phyloP scores from a whole-genome alignment of 2,797 vertebrate species.

The Sebastes vulpes region DNA sequence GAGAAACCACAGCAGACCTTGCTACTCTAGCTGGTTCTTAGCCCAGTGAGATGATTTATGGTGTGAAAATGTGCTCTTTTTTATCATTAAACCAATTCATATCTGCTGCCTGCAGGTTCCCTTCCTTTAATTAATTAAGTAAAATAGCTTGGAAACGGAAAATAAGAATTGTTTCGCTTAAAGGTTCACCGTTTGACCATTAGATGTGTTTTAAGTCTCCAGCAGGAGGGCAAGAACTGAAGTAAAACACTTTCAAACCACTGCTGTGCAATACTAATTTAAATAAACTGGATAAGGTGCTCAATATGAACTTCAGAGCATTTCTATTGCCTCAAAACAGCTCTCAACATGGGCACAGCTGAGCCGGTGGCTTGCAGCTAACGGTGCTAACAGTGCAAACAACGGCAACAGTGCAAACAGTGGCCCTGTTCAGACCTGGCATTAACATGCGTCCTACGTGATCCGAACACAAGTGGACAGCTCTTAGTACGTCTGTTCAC shows the following conservation, averaged over 20 bases:
- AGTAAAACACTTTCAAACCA: background rate
- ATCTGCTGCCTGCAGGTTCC: conserved; percentile 34
- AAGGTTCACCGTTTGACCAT: conserved; percentile 32
- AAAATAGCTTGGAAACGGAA: conserved; percentile 9
- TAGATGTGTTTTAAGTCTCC: conserved; percentile 1
- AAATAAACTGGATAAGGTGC: background rate
- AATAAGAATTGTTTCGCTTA: conserved; percentile 3
- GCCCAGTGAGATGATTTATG: conserved; percentile 23
- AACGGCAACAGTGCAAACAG: no score
- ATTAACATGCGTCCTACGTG: fast-evolving
- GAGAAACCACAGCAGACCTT: background rate
- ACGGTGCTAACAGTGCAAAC: background rate
- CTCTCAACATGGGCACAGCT: background rate
- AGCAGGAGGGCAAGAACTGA: background rate
- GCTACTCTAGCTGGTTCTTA: background rate
- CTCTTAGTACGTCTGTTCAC: fast-evolving
- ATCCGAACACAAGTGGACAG: no score
- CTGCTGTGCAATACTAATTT: background rate
- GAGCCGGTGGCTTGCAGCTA: no score
- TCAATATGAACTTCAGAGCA: background rate
- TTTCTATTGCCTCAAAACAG: background rate
- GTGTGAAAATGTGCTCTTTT: conserved; percentile 8
- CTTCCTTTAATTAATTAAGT: conserved; percentile 38
- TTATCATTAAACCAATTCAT: conserved; percentile 35
- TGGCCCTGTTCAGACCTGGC: no score